These are phyloP conservation scores for Albula goreensis DNA, from an alignment of 2,113 vertebrate genomes.

Conservation along the genomic window DNA sequence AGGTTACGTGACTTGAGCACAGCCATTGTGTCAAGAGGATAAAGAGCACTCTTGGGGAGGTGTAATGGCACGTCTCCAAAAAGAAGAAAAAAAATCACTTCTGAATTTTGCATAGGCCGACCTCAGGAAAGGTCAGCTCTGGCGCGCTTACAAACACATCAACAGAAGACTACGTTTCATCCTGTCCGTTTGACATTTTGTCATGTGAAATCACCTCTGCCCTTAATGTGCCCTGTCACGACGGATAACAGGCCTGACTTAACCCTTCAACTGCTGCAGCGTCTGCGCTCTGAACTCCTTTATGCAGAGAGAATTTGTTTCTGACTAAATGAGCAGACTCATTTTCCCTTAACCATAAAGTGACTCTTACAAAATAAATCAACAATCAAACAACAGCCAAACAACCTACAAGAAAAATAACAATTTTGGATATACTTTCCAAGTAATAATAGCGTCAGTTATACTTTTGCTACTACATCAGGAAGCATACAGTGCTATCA, in stretches of 20 bases:
- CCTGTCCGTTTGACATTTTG: constrained; percentile 35
- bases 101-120: constrained; percentile 20
- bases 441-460: not conserved
- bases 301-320: constrained; percentile 7
- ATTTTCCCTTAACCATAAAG: constrained; percentile 43
- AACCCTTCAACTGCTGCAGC: constrained; percentile 30
- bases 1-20: not conserved
- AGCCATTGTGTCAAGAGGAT: not conserved
- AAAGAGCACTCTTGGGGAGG: not conserved
- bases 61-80: constrained; percentile 10
- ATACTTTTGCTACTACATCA: not conserved
- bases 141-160: constrained; percentile 3
- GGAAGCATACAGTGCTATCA: not conserved
- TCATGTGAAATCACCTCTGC: constrained; percentile 38
- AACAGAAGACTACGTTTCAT: constrained; percentile 10
- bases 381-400: constrained; percentile 36
- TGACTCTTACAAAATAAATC: constrained; percentile 26
- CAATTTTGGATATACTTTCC: constrained; percentile 23
- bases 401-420: constrained; percentile 30
- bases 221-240: constrained; percentile 36
- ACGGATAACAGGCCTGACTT: constrained; percentile 41
- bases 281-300: not conserved
- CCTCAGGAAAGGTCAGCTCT: too few species aligned
- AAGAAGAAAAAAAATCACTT: constrained; percentile 14
- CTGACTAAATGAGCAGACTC: constrained; percentile 37